Evolutionary conservation across 1,140 invertebrate genomes (phyloP).

Genomic region (Drosophila mayri): DNA sequence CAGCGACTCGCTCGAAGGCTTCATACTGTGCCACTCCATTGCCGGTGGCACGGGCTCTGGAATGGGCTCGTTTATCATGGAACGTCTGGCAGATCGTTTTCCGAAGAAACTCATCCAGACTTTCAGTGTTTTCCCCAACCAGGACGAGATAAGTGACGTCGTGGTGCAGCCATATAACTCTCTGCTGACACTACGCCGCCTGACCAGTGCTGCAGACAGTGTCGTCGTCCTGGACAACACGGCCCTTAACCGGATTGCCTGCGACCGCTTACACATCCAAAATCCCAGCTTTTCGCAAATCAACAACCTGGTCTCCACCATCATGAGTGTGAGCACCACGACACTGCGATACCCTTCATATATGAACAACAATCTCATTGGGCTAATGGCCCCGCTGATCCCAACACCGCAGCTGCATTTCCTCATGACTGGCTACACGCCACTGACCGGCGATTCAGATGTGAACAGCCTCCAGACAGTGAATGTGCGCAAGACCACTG

Average conservation of each 20-base stretch:
- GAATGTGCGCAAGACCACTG: slow-evolving; percentile 83
- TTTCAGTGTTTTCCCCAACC: slow-evolving; percentile 99
- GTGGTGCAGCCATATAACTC: slow-evolving; percentile 99
- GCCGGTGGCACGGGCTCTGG: slow-evolving; percentile 99
- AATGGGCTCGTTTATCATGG: slow-evolving; percentile 98
- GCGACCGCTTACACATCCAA: slow-evolving; percentile 95
- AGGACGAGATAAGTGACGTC: slow-evolving; percentile 99
- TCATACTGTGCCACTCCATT: slow-evolving; percentile 99
- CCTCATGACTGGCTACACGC: slow-evolving; percentile 99
- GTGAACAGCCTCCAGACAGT: slow-evolving; percentile 46
- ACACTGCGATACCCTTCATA: slow-evolving; percentile 98
- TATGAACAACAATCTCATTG: slow-evolving; percentile 99
- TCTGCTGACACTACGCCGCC: slow-evolving; percentile 96
- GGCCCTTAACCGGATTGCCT: slow-evolving; percentile 97
- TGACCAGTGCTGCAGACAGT: slow-evolving; percentile 98
- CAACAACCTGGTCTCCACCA: slow-evolving; percentile 99
- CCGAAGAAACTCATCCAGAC: slow-evolving; percentile 99
- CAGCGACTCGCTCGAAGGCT: slow-evolving; percentile 99
- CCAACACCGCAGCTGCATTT: slow-evolving; percentile 99
- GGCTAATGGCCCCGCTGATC: slow-evolving; percentile 97
- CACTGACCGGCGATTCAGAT: slow-evolving; percentile 94
- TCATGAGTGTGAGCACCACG: slow-evolving; percentile 99
- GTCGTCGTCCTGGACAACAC: slow-evolving; percentile 99
- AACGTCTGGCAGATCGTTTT: slow-evolving; percentile 97
- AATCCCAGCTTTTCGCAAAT: slow-evolving; percentile 99